Base-by-base conservation (phyloP, 2,797 vertebrate genomes). In the Hyperoplus immaculatus region DNA sequence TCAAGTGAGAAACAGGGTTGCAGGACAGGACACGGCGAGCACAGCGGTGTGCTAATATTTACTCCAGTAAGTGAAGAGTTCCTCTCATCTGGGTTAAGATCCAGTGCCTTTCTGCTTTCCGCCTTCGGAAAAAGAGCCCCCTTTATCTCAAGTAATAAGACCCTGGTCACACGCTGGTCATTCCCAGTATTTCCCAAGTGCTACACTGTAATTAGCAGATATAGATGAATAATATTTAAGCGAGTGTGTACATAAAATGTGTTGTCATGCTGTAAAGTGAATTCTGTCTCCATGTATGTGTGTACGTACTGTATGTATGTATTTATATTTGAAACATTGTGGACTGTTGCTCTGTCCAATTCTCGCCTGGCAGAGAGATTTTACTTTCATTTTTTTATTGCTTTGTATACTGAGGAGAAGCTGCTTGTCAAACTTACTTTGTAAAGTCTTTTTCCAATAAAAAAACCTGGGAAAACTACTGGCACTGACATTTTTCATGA, bases 181-280 rank as follows among this genome's bases (percentile, higher is more conserved):
- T 62, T 74, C 54, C 83, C 78, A 81, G 75, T 89, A 88, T 92
- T 93, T 92, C 92, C 91, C 92, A 94, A 95, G 93, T 94, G 93
- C 94, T 95, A 92, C 94, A 94, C 94, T 94, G 94, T 94, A 94
- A 89, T 87, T 41, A 83, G 77, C 81, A 83, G 81, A 88, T 72
- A 87, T 72, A 87, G 76, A 87, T 70, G 42, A 85, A 79, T 87
- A 67, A 77, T 92, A 89, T 93, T 91, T 86, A 88, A 87, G 82
- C 74, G 78, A 80, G 77, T 94, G 93, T 94, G 29, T 29, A 29
- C 3, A 93, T 87, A 93, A 86, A 90, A 78, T 78, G 72, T 81
- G 85, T 84, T 51, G 69, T 79, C 69, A 86, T 75, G 81, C 77
- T 93, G 88, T 90, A 90, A 87, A 91, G 87, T 82, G 56, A 81